Base-by-base conservation (phyloP, 2,797 vertebrate species). In the Hylomyscus alleni region DNA sequence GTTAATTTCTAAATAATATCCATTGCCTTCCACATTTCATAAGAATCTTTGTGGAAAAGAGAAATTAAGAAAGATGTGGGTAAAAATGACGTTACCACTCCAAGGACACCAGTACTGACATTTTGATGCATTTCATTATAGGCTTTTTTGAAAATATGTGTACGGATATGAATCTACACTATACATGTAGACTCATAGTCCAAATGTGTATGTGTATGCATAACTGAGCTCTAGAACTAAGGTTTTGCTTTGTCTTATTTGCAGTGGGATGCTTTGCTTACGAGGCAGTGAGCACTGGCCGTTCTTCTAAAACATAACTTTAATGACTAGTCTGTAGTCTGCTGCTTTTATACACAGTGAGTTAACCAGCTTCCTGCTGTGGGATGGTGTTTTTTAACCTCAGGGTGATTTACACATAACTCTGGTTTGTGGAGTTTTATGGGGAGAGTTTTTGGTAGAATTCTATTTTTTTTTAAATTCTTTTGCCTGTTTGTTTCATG, bases 11-110 rank as follows among this genome's bases (percentile, higher is more conserved):
- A 95, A 80, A 44, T 80, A 87, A 58, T 13, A 67, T 56, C 29
- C 47, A 44, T 31, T 37, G 4, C 90, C 81, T 95, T 73, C 34
- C 37, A 22, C 86, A 20, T 89, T 78, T 69, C 37, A 56, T 89
- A 93, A 85, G 75, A 84, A 2, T 92, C 73, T 94, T 86, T 10
- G 54, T 44, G 13, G 65, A 82, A 86, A 89, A 90, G 80, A 93
- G 5, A 34, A 73, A 26, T 24, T 17, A 40, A 19, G 54, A 92
- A n/a, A 14, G 34, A 1, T 29, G 0, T 50, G 83, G 87, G 77
- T 90, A 76, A 94, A 91, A 94, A 80, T 76, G 22, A 50, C 22
- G 7, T 40, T 82, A 17, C 29, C n/a, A 31, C 31, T 14, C 56
- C 9, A 31, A 22, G 44, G 31, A 13, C 54, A 82, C 84, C 22